Conservation (phyloP, 2,888 invertebrate genomes). For the Andrena chrysosceles region DNA sequence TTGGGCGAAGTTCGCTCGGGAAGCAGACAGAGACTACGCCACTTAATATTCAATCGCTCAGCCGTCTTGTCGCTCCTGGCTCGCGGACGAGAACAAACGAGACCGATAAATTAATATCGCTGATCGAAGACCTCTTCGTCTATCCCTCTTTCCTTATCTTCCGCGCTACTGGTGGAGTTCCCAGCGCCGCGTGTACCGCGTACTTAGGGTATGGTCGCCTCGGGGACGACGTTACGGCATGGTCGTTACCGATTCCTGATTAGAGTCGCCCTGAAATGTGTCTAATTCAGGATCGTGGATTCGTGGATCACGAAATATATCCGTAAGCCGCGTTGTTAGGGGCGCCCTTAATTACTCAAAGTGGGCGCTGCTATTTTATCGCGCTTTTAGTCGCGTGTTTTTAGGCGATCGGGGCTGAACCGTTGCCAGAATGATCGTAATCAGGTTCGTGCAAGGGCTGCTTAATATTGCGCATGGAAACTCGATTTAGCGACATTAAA, state of each 20-base stretch:
- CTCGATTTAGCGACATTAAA: constrained; percentile 50
- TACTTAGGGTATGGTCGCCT: neutral
- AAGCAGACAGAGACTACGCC: constrained; percentile 48
- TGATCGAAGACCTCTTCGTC: constrained; percentile 20
- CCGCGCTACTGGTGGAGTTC: neutral
- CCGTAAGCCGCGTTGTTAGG: neutral
- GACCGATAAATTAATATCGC: constrained; percentile 74
- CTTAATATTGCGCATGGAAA: constrained; percentile 64
- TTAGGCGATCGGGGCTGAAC: constrained; percentile 30
- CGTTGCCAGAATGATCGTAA: constrained; percentile 52
- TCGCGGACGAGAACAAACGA: constrained; percentile 69
- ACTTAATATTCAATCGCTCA: constrained; percentile 80
- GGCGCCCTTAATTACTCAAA: constrained; percentile 14
- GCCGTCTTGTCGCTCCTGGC: constrained; percentile 56
- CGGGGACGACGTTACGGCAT: neutral
- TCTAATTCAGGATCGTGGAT: too few species aligned
- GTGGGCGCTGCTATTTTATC: constrained; percentile 53
- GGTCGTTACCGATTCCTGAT: neutral
- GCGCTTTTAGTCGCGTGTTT: constrained; percentile 58
- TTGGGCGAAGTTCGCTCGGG: constrained; percentile 64
- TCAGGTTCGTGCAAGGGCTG: constrained; percentile 62
- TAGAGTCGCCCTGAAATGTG: neutral
- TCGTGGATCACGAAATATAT: too few species aligned
- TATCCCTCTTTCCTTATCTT: neutral
- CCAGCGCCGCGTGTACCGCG: neutral